Conservation (phyloP, 2,888 invertebrate genomes). For the Ceriagrion tenellum region DNA sequence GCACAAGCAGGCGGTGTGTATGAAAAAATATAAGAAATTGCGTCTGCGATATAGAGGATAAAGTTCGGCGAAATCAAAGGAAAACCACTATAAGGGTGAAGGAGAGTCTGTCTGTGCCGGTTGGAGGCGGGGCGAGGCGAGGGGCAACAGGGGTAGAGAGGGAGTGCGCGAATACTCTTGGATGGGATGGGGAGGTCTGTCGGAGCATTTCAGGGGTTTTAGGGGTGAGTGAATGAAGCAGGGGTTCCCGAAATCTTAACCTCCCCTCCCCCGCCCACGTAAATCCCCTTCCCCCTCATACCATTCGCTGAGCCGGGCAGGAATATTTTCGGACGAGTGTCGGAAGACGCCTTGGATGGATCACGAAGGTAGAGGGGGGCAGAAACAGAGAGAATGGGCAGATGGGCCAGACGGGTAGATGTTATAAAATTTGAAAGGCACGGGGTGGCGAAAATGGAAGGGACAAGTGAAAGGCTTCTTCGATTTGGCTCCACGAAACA, state of each 20-base stretch:
- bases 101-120: background rate
- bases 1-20: background rate
- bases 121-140: background rate
- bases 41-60: conserved; percentile 51
- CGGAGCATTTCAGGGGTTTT: background rate
- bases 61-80: conserved; percentile 63
- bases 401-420: background rate
- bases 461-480: background rate
- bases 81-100: conserved; percentile 33
- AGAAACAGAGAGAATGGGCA: background rate
- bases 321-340: background rate
- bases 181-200: background rate
- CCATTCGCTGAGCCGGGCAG: background rate
- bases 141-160: too few species aligned
- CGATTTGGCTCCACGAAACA: background rate
- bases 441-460: background rate
- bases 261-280: background rate
- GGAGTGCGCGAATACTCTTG: background rate
- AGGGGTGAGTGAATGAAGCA: conserved; percentile 36
- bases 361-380: background rate
- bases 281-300: background rate
- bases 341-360: conserved; percentile 2
- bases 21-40: conserved; percentile 49
- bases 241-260: background rate
- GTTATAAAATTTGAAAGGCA: background rate